Evolutionary conservation across 2,888 invertebrate species (phyloP), one percentile per base, ranked within the genome.

Genomic region (Bombylius major): DNA sequence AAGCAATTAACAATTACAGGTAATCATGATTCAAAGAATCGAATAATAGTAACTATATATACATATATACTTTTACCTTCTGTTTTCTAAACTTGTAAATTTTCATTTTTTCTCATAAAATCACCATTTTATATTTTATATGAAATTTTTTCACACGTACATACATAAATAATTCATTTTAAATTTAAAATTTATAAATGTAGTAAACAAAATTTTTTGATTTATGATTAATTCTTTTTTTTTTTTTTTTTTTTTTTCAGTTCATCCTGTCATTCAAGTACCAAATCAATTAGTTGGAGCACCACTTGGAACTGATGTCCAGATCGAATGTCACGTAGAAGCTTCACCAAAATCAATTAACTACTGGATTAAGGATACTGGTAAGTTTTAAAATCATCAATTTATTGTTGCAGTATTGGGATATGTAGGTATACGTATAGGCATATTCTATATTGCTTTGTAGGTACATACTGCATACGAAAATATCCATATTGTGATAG

Each of bases 281-380:
- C 92, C 92, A 56, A 92, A 91, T 78, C 92, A 93, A 79, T 80
- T 93, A 71, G 89, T 93, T 60, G 90, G 91, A 33, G 90, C 91
- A 59, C 90, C 91, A 57, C 77, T 89, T 65, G 86, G 86, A 62
- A 90, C 90, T 61, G 88, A 91, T 75, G 90, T 92, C 68, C 84
- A 83, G 39, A 79, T 93, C 62, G 91, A 91, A 76, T 93, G 93
- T 78, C 84, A 86, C 76, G 89, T 92, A 60, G 91, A 92, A 75
- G 89, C 92, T 51, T 92, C 86, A 61, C 92, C 92, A 51, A 89
- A 85, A 77, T 86, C 89, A 67, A 91, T 92, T 77, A 89, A 89
- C 79, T 91, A 89, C 76, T 92, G 91, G 91, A 83, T 87, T 68
- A 81, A 85, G 77, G 89, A 89, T 75, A 83, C 84, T 65, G 88